Evolutionary conservation across 2,888 invertebrate genomes (phyloP), one percentile per base, ranked within the genome.

Genomic region (Morpho deidamia): DNA sequence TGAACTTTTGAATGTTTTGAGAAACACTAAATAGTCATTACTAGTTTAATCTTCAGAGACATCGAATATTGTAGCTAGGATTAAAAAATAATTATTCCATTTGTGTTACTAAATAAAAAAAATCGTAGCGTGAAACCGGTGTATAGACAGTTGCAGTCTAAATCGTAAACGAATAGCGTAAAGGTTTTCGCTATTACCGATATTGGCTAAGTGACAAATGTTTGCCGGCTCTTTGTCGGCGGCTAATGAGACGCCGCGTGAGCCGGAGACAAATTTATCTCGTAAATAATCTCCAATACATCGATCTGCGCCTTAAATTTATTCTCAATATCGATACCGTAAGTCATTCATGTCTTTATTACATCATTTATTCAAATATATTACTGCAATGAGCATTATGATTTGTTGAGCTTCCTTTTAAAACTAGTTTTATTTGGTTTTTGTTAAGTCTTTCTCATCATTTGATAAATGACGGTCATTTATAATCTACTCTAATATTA

Each of bases 291-390:
- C 49, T 83, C 78, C 71, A 81, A 80, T 77, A 80, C 79, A 77
- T 78, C 80, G 82, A 85, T 83, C 78, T 77, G 78, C 75, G 72
- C 76, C 74, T 75, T 81, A 83, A 83, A 83, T 84, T 81, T 78
- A 82, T 74, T 72, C 71, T 71, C 67, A 72, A 78, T 81, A 80
- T 76, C 77, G 81, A 81, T 80, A 76, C 76, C 74, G 73, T 81
- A 79, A 82, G 78, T 85, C 81, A 83, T 82, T 75, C 76, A 63
- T 64, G 72, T 74, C 71, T 77, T 80, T 78, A 78, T 80, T 76
- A 78, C 74, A 71, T 78, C 72, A 78, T 72, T 76, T 71, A 71
- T 72, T 69, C 66, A 66, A 50, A 55, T 52, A 43, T 62, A 64
- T 63, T 47, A 40, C 11, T 34, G 41, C 47, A 43, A 54, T 52